Percentiles rank a stretch among this genome's conserved stretches.
These are phyloP conservation scores for Phodopus roborovskii DNA, from an alignment of 2,113 vertebrate genomes.

Conservation along the genomic window DNA sequence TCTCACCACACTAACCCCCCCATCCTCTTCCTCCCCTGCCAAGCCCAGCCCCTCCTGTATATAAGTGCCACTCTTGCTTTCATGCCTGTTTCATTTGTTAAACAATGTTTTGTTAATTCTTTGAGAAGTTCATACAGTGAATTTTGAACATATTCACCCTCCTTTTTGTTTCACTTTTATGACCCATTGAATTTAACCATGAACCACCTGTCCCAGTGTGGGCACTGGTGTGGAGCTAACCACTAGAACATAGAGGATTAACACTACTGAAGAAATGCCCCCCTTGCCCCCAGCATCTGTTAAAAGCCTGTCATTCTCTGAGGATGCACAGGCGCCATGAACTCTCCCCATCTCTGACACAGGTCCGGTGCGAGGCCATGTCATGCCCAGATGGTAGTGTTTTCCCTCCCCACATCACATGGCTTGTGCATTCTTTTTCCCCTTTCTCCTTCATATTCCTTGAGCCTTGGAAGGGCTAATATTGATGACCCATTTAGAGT, in stretches of 20 bases:
- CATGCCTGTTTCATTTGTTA: not conserved
- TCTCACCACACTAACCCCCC: not conserved
- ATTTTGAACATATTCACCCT: not conserved
- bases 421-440: not conserved
- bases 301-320: not conserved
- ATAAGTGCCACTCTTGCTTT: not conserved
- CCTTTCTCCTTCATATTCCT: not conserved
- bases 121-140: not conserved
- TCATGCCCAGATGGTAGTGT: not conserved
- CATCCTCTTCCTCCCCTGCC: not conserved
- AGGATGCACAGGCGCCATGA: not conserved
- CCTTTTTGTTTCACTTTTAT: not conserved
- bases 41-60: not conserved
- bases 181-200: not conserved
- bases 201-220: not conserved
- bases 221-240: not conserved
- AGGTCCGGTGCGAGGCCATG: not conserved
- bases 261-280: not conserved
- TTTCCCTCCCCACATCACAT: not conserved
- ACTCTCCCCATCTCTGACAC: not conserved
- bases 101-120: not conserved
- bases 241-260: not conserved
- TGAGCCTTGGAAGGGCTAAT: not conserved
- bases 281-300: not conserved
- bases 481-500: not conserved